phyloP scores from a whole-genome alignment of 2,888 invertebrate genomes.

The Dendrolimus pini region DNA sequence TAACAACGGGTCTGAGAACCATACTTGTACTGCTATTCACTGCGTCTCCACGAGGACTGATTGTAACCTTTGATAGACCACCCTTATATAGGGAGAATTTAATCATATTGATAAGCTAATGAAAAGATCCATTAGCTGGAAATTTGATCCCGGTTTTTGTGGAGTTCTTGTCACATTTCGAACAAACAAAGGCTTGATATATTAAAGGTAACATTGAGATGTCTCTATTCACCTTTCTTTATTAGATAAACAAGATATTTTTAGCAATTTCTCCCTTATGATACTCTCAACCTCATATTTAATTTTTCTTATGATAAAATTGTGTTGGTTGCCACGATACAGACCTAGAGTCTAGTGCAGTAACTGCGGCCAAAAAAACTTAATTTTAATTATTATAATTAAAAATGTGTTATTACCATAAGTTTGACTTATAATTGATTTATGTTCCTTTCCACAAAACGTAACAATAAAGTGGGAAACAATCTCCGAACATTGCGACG shows the following conservation, averaged over 20 bases:
- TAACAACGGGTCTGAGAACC: constrained; percentile 36
- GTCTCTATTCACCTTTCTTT: background rate
- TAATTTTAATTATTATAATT: too few relatives aligned
- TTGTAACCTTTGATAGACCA: constrained; percentile 17
- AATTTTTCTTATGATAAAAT: too few relatives aligned
- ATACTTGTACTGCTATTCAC: constrained; percentile 28
- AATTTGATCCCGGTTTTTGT: constrained; percentile 17
- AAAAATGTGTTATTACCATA: too few relatives aligned
- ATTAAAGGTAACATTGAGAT: background rate
- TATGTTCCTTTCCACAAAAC: too few relatives aligned
- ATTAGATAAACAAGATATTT: background rate
- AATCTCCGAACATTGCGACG: too few relatives aligned
- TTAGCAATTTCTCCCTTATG: background rate
- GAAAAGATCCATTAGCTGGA: constrained; percentile 54
- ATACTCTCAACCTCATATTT: too few relatives aligned
- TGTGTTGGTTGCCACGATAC: too few relatives aligned
- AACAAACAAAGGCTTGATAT: background rate
- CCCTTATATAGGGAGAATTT: constrained; percentile 43
- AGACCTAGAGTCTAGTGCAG: too few relatives aligned
- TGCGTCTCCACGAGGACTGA: constrained; percentile 23
- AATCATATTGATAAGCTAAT: constrained; percentile 42
- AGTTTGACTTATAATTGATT: too few relatives aligned
- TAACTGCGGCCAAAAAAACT: too few relatives aligned
- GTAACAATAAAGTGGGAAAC: too few relatives aligned
- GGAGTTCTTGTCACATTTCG: background rate